phyloP scores from a whole-genome alignment of 2,113 vertebrate genomes.

The Ceuthmochares aereus region DNA sequence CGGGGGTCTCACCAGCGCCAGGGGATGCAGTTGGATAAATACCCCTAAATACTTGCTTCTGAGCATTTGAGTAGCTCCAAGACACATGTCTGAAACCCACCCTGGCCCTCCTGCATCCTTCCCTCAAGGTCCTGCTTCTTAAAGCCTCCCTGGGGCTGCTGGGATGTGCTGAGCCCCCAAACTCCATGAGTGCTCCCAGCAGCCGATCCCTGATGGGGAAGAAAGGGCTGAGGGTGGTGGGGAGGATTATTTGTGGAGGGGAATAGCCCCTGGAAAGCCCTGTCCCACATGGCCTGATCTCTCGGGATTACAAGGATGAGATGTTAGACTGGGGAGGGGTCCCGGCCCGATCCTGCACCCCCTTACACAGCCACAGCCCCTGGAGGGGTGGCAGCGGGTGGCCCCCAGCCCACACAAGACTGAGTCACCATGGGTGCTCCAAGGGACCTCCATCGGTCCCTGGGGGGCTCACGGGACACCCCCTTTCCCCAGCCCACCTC shows the following conservation, averaged over 20 bases:
- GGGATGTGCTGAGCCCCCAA: not conserved
- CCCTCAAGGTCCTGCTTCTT: not conserved
- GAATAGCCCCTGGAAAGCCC: not conserved
- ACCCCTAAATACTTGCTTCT: not conserved
- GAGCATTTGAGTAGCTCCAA: not conserved
- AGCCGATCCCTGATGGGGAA: too few species aligned
- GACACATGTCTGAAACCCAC: not conserved
- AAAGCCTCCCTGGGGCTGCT: rapidly evolving
- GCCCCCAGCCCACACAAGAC: too few species aligned
- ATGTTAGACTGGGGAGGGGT: too few species aligned
- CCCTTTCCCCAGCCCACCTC: too few species aligned
- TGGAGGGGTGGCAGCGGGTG: too few species aligned
- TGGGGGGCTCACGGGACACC: too few species aligned
- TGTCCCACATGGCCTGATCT: not conserved
- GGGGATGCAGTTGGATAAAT: rapidly evolving
- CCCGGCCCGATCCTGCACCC: too few species aligned
- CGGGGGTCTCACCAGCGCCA: rapidly evolving
- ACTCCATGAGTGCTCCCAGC: too few species aligned
- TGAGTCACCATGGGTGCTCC: too few species aligned
- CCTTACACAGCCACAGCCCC: too few species aligned
- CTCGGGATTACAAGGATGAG: too few species aligned
- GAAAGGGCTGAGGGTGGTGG: not conserved
- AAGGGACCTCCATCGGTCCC: too few species aligned
- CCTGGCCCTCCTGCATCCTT: not conserved
- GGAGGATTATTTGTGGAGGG: not conserved